Base-by-base conservation (phyloP, 2,113 vertebrate species). In the Carollia perspicillata region DNA sequence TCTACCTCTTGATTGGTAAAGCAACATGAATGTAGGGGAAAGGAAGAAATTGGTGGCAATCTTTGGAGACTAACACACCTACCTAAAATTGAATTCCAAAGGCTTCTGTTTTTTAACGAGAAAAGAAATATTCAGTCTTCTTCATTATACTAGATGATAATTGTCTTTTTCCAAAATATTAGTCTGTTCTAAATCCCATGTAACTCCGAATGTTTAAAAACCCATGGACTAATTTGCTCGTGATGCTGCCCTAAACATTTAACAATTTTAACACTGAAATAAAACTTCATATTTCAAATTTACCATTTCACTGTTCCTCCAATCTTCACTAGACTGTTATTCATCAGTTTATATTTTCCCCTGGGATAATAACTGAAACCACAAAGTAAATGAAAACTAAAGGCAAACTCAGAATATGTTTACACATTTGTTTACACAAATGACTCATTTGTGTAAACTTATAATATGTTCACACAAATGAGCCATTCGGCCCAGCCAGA, bases 341-440 rank as follows among this genome's bases (percentile, higher is more conserved):
- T 94, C 35, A 47, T 92, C 84, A 80, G 51, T 81, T 96, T 84
- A 55, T 28, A 72, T 84, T 87, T 86, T 55, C 35, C 35, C 9
- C 40, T 42, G 23, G 47, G 22, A 84, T 23, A 66, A 5, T 6
- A 91, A 40, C 58, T 93, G 71, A 96, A 97, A 88, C 30, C 71
- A 96, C 60, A 26, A 53, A 80, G 51, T 91, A 96, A 91, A 93
- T 94, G 26, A 97, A 94, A 89, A 89, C n/a, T 51, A 55, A 94
- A 96, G 10, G 44, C 83, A 94, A 94, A 83, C 13, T 71, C 92
- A 86, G 33, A 84, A 63, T 68, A 53, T 95, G 28, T 80, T 89
- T 84, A 89, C 65, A 84, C 49, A 8, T 42, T 42, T 95, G 28
- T 80, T 89, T 84, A 89, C 65, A 84, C 49, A 8, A 58, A 87